Percentiles rank a stretch among this genome's conserved stretches.
Evolutionary conservation across 2,888 invertebrate species (phyloP).

Genomic region (Ormyrus pomaceus): DNA sequence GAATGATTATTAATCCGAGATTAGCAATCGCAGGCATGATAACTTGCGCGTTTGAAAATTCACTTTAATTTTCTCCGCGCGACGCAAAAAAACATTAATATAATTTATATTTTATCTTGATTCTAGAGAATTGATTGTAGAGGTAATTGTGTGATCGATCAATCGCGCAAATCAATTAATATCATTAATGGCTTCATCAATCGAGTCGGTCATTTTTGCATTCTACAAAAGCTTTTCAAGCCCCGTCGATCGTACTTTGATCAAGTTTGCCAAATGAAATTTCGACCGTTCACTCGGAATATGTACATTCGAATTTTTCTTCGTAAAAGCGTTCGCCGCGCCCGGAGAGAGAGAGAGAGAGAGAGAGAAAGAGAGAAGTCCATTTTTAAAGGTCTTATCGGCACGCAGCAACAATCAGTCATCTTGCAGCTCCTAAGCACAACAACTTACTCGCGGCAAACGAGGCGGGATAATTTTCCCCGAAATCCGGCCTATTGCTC

Average conservation of each 20-base stretch:
- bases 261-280: neutral
- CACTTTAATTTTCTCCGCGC: slow-evolving; percentile 13
- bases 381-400: too few species aligned
- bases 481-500: neutral
- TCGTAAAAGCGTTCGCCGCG: too few species aligned
- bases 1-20: slow-evolving; percentile 8
- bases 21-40: slow-evolving; percentile 14
- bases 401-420: too few species aligned
- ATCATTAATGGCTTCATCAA: slow-evolving; percentile 55
- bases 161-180: slow-evolving; percentile 47
- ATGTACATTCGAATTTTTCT: too few species aligned
- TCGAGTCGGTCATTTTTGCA: slow-evolving; percentile 11
- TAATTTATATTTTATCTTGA: slow-evolving; percentile 45
- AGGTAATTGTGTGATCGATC: slow-evolving; percentile 52
- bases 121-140: slow-evolving; percentile 44
- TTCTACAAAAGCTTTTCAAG: neutral
- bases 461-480: neutral
- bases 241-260: neutral
- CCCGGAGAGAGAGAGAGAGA: too few species aligned
- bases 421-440: too few species aligned
- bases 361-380: too few species aligned
- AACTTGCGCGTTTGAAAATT: slow-evolving; percentile 13
- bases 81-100: slow-evolving; percentile 29
- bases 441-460: neutral
- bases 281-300: too few species aligned